phyloP scores from a whole-genome alignment of 2,113 vertebrate genomes.

The Pantherophis guttatus region DNA sequence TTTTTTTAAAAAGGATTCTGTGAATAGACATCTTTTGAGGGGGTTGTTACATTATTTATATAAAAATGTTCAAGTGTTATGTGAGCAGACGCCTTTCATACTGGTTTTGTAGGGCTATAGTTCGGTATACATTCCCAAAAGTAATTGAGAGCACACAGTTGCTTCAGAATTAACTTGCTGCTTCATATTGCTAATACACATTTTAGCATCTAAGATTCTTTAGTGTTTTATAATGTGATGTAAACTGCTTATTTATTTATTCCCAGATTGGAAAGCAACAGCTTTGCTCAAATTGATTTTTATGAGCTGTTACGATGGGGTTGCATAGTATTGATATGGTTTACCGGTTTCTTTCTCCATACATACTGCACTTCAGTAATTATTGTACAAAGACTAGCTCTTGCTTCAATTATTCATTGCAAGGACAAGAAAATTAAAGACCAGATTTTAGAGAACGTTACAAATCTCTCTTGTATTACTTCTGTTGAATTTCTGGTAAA shows the following conservation, averaged over 20 bases:
- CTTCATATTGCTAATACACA: constrained; percentile 11
- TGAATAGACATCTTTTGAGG: neutral
- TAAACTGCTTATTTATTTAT: constrained; percentile 23
- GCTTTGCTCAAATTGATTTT: neutral
- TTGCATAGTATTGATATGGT: neutral
- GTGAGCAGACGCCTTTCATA: neutral
- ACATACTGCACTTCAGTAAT: neutral
- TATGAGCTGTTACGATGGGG: neutral
- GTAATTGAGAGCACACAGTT: neutral
- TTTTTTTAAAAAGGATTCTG: neutral
- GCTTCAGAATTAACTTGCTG: neutral
- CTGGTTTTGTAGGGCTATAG: neutral
- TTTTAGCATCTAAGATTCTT: neutral
- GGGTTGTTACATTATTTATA: neutral
- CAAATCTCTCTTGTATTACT: neutral
- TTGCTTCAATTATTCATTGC: constrained; percentile 7
- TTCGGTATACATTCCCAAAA: neutral
- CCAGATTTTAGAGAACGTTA: neutral
- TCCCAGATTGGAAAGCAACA: neutral
- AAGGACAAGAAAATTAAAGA: constrained; percentile 3
- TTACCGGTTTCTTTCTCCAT: neutral
- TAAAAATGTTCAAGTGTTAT: neutral
- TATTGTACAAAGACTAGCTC: constrained; percentile 14
- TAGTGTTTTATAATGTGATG: constrained; percentile 18
- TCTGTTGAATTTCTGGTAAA: neutral